These are phyloP conservation scores for Ceryle rudis DNA, from an alignment of 2,797 vertebrate species.

Conservation along the genomic window DNA sequence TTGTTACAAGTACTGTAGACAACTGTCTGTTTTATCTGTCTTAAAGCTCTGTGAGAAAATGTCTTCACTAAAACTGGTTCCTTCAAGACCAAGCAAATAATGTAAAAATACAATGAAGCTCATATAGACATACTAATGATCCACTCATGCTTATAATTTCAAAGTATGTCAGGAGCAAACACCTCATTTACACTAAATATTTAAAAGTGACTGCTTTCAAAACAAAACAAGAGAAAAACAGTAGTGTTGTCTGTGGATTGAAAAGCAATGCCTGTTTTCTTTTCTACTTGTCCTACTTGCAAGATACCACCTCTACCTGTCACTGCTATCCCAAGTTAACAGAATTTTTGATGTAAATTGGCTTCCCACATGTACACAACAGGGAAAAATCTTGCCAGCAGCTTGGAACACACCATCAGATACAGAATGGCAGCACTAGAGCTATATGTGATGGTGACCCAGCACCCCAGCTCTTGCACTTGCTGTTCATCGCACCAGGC, in stretches of 20 bases:
- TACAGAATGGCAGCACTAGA: not conserved
- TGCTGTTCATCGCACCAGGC: not conserved
- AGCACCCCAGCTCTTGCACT: not conserved
- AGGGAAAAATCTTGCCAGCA: not conserved
- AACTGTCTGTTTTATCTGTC: not conserved
- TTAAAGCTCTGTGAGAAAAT: not conserved
- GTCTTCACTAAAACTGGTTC: not conserved
- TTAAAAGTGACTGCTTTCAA: not conserved
- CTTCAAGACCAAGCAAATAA: not conserved
- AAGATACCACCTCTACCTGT: not conserved
- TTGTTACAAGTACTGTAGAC: constrained; percentile 37
- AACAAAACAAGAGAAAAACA: not conserved
- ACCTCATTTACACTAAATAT: not conserved
- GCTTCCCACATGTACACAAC: not conserved
- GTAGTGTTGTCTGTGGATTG: not conserved
- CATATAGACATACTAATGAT: not conserved
- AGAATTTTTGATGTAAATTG: not conserved
- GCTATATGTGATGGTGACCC: not conserved
- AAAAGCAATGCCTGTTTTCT: not conserved
- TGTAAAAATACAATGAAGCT: not conserved
- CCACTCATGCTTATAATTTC: not conserved
- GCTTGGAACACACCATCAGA: not conserved
- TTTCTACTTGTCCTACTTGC: not conserved
- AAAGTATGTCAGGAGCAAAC: not conserved
- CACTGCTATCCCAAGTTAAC: not conserved